A percentile compares a stretch with the other conserved stretches of the same genome.
Conservation (phyloP, 1,140 invertebrate genomes). For the Diprion similis region DNA sequence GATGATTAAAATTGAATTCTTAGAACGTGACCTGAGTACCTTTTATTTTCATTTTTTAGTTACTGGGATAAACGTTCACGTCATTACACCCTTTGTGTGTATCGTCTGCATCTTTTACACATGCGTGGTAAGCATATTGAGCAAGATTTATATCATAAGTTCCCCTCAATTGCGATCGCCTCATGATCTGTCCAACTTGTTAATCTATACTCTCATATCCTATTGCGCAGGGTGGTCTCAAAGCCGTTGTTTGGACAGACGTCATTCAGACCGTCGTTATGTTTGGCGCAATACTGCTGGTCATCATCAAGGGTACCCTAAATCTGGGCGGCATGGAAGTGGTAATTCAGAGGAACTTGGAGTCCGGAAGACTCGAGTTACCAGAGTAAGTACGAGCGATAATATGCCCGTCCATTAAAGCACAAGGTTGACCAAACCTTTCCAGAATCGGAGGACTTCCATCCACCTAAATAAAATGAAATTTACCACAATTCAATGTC, state of each 20-base stretch:
- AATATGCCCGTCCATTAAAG: background rate
- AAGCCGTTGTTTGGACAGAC: constrained; percentile 94
- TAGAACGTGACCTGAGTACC: background rate
- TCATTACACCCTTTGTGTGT: constrained; percentile 85
- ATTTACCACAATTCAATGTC: background rate
- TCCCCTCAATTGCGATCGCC: background rate
- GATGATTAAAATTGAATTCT: constrained; percentile 23
- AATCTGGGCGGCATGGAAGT: constrained; percentile 78
- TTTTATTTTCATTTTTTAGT: constrained; percentile 67
- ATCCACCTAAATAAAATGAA: background rate
- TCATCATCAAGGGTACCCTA: constrained; percentile 79
- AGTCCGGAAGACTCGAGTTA: constrained; percentile 77
- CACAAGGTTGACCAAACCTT: background rate
- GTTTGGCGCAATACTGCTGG: constrained; percentile 81
- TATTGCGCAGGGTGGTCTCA: constrained; percentile 81
- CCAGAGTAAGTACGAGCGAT: constrained; percentile 69
- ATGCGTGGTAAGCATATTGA: constrained; percentile 73
- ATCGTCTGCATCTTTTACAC: constrained; percentile 93
- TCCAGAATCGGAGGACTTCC: background rate
- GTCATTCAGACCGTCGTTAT: constrained; percentile 87
- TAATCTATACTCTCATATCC: background rate
- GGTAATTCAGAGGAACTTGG: constrained; percentile 73
- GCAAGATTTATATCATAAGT: constrained; percentile 15
- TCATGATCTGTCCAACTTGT: background rate
- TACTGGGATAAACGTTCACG: constrained; percentile 83